Conservation (phyloP, 2,113 vertebrate species). For the Euleptes europaea region DNA sequence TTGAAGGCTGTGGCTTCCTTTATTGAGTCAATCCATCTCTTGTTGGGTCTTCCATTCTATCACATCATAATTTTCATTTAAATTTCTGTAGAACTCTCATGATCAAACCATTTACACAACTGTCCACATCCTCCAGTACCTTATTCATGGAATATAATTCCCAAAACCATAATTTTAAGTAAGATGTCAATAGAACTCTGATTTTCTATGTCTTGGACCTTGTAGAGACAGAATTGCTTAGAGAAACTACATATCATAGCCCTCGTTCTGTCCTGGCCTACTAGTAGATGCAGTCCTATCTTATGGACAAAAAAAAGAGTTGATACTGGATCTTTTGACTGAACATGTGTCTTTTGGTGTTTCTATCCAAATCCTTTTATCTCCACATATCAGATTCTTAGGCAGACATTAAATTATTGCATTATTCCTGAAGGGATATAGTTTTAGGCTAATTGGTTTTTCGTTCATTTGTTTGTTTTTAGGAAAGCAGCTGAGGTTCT, state of each 20-base stretch:
- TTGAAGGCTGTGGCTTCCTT: no score
- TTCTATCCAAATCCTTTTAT: background rate
- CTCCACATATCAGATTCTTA: background rate
- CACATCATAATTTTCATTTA: background rate
- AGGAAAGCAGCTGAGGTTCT: background rate
- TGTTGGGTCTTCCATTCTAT: no score
- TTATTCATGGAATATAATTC: background rate
- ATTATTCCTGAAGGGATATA: background rate
- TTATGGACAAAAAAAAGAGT: background rate
- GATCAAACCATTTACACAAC: background rate
- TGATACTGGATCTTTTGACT: background rate
- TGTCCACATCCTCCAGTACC: background rate
- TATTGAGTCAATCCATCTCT: no score
- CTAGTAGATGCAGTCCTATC: background rate
- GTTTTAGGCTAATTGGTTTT: background rate
- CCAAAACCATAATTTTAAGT: background rate
- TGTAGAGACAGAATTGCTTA: background rate
- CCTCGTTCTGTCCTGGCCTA: background rate
- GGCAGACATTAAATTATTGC: background rate
- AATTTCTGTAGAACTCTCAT: background rate
- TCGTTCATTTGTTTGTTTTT: no score
- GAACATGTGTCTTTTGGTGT: background rate
- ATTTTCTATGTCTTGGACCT: background rate
- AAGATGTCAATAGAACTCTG: background rate
- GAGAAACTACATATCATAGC: background rate